These are phyloP conservation scores for Diachasma alloeum DNA, from an alignment of 1,140 invertebrate genomes.

Conservation along the genomic window DNA sequence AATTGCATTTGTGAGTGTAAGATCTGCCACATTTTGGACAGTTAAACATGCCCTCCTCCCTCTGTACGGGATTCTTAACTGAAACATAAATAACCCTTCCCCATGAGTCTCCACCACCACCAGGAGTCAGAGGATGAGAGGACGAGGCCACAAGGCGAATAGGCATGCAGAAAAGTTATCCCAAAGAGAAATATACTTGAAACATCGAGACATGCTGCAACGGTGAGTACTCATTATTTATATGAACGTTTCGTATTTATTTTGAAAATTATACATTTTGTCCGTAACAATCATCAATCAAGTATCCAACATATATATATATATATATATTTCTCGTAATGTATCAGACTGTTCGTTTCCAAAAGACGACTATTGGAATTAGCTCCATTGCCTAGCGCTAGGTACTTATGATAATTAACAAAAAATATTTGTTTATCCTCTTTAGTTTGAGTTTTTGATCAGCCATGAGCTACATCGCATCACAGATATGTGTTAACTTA, in stretches of 20 bases:
- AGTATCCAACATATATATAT: not conserved
- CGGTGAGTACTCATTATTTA: not conserved
- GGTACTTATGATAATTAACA: not conserved
- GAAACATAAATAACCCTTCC: slow-evolving; percentile 45
- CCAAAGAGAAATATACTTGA: not conserved
- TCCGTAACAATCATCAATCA: not conserved
- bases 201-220: not conserved
- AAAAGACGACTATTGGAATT: slow-evolving; percentile 7
- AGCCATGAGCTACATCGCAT: not conserved
- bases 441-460: not conserved
- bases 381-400: not conserved
- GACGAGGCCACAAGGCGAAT: too few relatives aligned
- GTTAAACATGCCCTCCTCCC: slow-evolving; percentile 43
- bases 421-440: not conserved
- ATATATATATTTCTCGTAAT: not conserved
- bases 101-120: not conserved
- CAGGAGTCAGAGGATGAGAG: too few relatives aligned
- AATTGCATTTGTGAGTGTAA: slow-evolving; percentile 59
- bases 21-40: slow-evolving; percentile 60
- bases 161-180: not conserved
- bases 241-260: not conserved
- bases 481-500: not conserved
- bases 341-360: slow-evolving; percentile 30
- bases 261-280: not conserved
- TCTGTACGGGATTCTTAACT: slow-evolving; percentile 34